phyloP scores from a whole-genome alignment of 2,113 vertebrate species.

The Clarias macrocephalus region DNA sequence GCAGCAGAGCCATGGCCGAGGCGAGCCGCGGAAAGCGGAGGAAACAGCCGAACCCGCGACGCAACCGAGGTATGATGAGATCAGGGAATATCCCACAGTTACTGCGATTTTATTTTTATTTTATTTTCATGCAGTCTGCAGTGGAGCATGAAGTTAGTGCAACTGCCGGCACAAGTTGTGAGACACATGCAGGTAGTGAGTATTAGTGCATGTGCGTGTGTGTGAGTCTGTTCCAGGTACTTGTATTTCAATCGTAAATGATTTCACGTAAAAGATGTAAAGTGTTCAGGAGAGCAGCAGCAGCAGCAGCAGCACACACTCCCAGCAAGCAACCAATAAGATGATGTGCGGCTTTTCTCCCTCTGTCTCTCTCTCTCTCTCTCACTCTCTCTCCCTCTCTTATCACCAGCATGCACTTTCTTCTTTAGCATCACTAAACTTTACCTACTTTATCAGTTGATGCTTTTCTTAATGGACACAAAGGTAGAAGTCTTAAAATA shows the following conservation, averaged over 20 bases:
- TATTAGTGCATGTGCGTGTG: neutral
- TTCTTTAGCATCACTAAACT: slow-evolving; percentile 1
- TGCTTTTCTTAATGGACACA: neutral
- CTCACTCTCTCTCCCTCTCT: neutral
- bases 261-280: neutral
- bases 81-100: no score
- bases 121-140: neutral
- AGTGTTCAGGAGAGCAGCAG: neutral
- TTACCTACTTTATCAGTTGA: no score
- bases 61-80: slow-evolving; percentile 72
- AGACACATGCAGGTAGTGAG: neutral
- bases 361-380: neutral
- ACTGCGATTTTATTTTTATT: neutral
- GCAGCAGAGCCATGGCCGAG: slow-evolving; percentile 70
- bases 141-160: neutral
- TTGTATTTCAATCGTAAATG: neutral
- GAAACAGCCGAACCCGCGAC: slow-evolving; percentile 80
- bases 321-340: neutral
- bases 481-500: neutral
- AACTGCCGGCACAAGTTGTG: neutral
- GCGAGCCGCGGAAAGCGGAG: slow-evolving; percentile 76
- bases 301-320: neutral
- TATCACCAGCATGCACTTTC: neutral
- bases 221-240: neutral
- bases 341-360: neutral